These are phyloP conservation scores for Lagenorhynchus albirostris DNA, from an alignment of 2,113 vertebrate species.

Conservation along the genomic window DNA sequence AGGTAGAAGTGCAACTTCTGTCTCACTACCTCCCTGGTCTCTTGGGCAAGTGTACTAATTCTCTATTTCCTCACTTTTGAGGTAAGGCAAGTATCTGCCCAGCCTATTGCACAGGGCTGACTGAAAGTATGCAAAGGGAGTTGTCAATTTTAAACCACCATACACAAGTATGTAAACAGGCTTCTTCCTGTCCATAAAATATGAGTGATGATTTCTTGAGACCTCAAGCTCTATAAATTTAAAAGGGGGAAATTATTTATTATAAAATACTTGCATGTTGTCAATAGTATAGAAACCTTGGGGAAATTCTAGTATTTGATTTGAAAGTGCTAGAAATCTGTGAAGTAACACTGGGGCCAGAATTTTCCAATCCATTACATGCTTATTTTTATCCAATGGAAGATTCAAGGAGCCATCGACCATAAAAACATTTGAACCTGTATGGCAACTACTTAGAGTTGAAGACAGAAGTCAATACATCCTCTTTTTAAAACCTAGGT, in stretches of 20 bases:
- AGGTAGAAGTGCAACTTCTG: neutral
- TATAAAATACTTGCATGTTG: neutral
- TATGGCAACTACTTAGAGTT: neutral
- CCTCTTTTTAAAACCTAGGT: neutral
- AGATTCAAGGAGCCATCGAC: neutral
- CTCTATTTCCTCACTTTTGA: neutral
- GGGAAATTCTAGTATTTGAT: neutral
- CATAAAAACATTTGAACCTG: neutral
- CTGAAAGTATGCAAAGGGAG: neutral
- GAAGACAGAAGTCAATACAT: neutral
- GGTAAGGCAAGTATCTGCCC: neutral
- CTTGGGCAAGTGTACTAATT: neutral
- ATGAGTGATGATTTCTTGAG: neutral
- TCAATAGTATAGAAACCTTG: neutral
- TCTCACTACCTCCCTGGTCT: neutral
- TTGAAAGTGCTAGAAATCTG: slow-evolving; percentile 22
- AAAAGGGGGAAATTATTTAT: neutral
- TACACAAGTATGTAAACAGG: neutral
- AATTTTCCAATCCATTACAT: neutral
- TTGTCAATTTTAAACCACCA: neutral
- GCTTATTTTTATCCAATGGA: neutral
- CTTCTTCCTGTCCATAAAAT: neutral
- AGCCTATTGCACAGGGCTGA: neutral
- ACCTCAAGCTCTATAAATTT: slow-evolving; percentile 7
- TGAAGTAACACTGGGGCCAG: neutral